A percentile compares a stretch with the other conserved stretches of the same genome.
These are phyloP conservation scores for Ceryle rudis DNA, from an alignment of 2,797 vertebrate species.

Conservation along the genomic window DNA sequence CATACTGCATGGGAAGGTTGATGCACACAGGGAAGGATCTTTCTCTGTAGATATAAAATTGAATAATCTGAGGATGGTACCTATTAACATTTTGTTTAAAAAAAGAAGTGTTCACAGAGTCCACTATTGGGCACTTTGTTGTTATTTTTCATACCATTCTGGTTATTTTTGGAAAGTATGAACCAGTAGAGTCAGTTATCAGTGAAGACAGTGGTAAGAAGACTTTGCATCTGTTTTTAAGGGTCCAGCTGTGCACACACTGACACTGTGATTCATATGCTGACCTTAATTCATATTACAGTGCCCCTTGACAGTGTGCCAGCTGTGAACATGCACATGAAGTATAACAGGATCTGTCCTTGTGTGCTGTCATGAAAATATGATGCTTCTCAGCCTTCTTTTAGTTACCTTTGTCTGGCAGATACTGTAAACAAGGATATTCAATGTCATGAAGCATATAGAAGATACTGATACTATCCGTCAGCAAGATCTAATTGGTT, in stretches of 20 bases:
- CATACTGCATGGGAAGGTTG: neutral
- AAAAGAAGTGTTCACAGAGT: neutral
- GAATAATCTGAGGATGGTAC: neutral
- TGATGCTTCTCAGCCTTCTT: neutral
- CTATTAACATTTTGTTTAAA: neutral
- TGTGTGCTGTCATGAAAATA: neutral
- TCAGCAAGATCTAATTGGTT: neutral
- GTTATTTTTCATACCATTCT: neutral
- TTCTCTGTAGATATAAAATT: neutral
- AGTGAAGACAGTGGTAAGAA: neutral
- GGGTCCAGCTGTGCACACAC: neutral
- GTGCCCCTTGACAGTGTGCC: constrained; percentile 30
- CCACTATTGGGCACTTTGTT: neutral
- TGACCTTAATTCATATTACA: constrained; percentile 55
- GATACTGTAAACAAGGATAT: neutral
- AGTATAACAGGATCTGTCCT: constrained; percentile 7
- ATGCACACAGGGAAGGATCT: neutral
- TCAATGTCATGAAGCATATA: neutral
- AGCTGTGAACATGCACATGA: constrained; percentile 18
- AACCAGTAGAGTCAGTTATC: neutral
- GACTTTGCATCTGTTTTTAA: neutral
- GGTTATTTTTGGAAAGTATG: neutral
- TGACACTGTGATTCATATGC: constrained; percentile 12
- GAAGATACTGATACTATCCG: accelerated
- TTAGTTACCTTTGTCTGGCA: neutral